Percentiles rank a stretch among this genome's conserved stretches.
Evolutionary conservation across 2,888 invertebrate genomes (phyloP).

Genomic region (Halocaridina rubra): DNA sequence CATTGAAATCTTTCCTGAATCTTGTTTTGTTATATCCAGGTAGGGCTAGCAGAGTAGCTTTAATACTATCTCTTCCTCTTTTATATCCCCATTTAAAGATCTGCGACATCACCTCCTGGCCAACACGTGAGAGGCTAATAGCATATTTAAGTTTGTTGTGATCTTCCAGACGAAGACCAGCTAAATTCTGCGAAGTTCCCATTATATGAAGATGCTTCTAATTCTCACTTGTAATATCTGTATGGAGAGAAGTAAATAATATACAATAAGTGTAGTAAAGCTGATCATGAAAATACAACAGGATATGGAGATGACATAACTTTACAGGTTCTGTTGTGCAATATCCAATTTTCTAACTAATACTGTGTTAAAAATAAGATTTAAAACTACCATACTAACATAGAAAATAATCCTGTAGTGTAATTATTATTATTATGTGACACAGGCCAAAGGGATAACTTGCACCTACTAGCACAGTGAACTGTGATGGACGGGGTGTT

Average conservation of each 20-base stretch:
- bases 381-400: too few species aligned
- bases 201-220: background rate
- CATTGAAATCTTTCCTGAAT: conserved; percentile 53
- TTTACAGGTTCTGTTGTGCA: background rate
- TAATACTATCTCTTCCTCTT: background rate
- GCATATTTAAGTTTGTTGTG: conserved; percentile 47
- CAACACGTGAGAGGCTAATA: conserved; percentile 30
- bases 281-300: background rate
- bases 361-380: too few species aligned
- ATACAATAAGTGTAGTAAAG: background rate
- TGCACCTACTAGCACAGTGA: too few species aligned
- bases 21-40: conserved; percentile 20
- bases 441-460: too few species aligned
- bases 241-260: too few species aligned
- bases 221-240: too few species aligned
- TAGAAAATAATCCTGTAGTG: too few species aligned
- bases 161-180: conserved; percentile 29
- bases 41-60: conserved; percentile 20
- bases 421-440: too few species aligned
- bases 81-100: conserved; percentile 31
- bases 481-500: too few species aligned
- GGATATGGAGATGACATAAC: background rate
- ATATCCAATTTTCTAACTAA: background rate
- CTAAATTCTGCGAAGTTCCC: background rate
- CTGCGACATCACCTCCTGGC: background rate